Base-by-base conservation (phyloP, 2,113 vertebrate species). In the Anseranas semipalmata region DNA sequence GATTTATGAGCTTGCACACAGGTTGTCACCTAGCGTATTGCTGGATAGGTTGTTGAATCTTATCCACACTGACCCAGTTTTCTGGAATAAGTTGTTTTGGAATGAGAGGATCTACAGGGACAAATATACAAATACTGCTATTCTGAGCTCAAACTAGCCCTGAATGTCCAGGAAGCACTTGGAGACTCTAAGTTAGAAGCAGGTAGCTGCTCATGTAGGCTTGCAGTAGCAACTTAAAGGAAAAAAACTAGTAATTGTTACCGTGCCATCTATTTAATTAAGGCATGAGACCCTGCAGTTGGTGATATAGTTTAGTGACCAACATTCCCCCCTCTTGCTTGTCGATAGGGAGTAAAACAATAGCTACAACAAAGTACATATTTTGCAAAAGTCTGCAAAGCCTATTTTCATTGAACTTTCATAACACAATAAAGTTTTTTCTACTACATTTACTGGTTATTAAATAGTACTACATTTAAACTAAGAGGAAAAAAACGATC, bases 351-450 rank as follows among this genome's bases (percentile, higher is more conserved):
- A 50, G 10, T 33, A 66, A 76, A 94, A 37, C 7, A 71, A 67
- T 0, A 52, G 2, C 4, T 68, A 75, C 24, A 78, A 32, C 3
- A 20, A 73, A 80, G 11, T 1, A 1, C 4, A 0, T 17, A 10
- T 39, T 74, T 65, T 62, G n/a, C 16, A 53, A 16, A 68, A 53
- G 21, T 48, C 45, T 21, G 41, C 39, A 16, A 16, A 5, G 1
- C 18, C 71, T 58, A 2, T 25, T 53, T 53, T 10, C 18, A 30
- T 6, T 60, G 9, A 96, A 65, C 9, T 46, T 20, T 3, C 7
- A 9, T 0, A 7, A 76, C 56, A 58, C 22, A 60, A 70, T 27
- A 74, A 70, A 14, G 5, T 8, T 37, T 39, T 39, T 66, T 15
- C 41, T 18, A 35, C 24, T n/a, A 17, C 2, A 28, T 16, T 20